These are phyloP conservation scores for Micrastur ruficollis DNA, from an alignment of 2,797 vertebrate genomes.

Conservation along the genomic window DNA sequence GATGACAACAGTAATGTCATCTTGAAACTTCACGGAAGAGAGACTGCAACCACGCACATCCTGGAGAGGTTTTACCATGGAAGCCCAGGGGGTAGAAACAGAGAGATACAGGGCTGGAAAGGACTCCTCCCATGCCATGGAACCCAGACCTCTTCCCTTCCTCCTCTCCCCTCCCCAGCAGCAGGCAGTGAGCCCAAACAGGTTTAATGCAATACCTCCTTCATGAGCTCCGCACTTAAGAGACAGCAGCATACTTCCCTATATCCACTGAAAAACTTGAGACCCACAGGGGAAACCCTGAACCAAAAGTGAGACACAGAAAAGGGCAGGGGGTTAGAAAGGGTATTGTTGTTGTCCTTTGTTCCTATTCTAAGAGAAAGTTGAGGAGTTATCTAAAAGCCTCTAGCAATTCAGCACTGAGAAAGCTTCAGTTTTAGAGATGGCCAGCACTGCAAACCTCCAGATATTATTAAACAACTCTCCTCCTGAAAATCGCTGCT, in stretches of 20 bases:
- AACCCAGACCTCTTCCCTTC: neutral
- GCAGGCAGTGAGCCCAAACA: neutral
- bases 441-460: neutral
- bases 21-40: neutral
- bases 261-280: neutral
- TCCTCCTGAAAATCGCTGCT: neutral
- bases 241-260: neutral
- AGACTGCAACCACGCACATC: neutral
- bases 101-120: neutral
- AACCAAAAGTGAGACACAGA: neutral
- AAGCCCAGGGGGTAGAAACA: neutral
- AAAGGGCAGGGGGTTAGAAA: neutral
- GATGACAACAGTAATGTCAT: neutral
- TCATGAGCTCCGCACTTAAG: neutral
- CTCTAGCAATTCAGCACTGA: neutral
- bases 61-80: neutral
- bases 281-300: neutral
- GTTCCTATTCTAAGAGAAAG: neutral
- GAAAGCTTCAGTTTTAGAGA: neutral
- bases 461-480: neutral
- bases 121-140: accelerated
- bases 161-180: neutral
- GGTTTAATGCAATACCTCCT: neutral
- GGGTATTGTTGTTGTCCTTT: neutral
- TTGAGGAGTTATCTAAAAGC: neutral